A percentile compares a stretch with the other conserved stretches of the same genome.
Conservation (phyloP, 2,888 invertebrate species). For the Brachyptera putata region DNA sequence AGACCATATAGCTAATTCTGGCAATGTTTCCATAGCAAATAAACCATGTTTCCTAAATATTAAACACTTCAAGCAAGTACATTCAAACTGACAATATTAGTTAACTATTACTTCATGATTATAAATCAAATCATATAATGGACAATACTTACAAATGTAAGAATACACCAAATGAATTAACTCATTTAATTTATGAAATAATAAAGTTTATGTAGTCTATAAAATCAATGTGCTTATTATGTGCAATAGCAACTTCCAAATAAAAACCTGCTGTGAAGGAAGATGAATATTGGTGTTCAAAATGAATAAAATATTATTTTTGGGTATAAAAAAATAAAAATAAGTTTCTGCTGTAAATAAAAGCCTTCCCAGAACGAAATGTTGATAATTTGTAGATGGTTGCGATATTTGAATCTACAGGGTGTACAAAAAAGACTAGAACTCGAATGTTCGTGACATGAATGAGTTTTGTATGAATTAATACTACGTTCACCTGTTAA, state of each 20-base stretch:
- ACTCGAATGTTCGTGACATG: neutral
- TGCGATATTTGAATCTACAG: constrained; percentile 12
- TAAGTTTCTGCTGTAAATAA: constrained; percentile 11
- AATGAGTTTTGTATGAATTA: no score
- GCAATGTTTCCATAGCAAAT: no score
- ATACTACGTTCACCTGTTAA: no score
- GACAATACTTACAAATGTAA: constrained; percentile 15
- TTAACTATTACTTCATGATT: neutral
- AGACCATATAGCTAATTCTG: no score
- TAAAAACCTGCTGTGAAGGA: constrained; percentile 7
- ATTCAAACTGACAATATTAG: constrained; percentile 11
- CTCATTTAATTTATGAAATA: neutral
- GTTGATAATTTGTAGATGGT: neutral
- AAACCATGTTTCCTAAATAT: no score
- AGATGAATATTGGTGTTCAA: neutral
- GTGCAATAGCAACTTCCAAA: constrained; percentile 5
- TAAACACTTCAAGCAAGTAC: neutral
- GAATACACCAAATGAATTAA: constrained; percentile 14
- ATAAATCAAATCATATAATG: neutral
- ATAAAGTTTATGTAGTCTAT: neutral
- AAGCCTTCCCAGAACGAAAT: neutral
- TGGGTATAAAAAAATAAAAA: neutral
- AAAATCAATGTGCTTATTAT: constrained; percentile 14
- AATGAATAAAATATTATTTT: neutral
- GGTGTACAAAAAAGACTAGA: neutral